Percentiles rank a stretch among this genome's conserved stretches.
Conservation (phyloP, 2,888 invertebrate genomes). For the Dicyrtoma fusca region DNA sequence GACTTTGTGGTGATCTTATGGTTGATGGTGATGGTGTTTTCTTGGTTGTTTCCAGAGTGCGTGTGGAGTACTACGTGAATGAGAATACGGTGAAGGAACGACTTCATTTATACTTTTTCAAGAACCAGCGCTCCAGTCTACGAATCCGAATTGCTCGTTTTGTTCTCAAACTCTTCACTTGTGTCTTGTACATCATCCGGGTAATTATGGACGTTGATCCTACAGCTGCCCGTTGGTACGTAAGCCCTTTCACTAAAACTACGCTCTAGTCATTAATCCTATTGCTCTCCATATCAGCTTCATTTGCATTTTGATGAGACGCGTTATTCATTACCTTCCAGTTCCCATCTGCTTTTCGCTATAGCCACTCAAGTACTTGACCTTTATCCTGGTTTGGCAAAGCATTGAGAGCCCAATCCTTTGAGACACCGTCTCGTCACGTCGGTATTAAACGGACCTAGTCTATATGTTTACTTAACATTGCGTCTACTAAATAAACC, state of each 20-base stretch:
- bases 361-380: neutral
- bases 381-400: neutral
- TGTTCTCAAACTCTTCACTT: constrained; percentile 94
- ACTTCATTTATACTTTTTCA: constrained; percentile 98
- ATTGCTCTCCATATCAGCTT: neutral
- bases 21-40: neutral
- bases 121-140: constrained; percentile 98
- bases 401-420: no score
- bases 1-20: no score
- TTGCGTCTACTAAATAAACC: no score
- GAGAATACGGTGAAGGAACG: constrained; percentile 98
- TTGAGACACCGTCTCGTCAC: no score
- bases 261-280: neutral
- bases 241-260: no score
- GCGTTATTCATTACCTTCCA: no score
- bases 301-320: neutral
- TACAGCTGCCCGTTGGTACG: constrained; percentile 85
- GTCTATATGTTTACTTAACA: no score
- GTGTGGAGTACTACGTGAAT: constrained; percentile 99
- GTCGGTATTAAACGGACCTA: no score
- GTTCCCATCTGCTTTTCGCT: neutral
- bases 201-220: constrained; percentile 89
- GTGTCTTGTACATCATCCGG: constrained; percentile 92
- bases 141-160: constrained; percentile 97
- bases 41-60: constrained; percentile 73